Conservation (phyloP, 1,140 invertebrate genomes). For the Monomorium pharaonis region DNA sequence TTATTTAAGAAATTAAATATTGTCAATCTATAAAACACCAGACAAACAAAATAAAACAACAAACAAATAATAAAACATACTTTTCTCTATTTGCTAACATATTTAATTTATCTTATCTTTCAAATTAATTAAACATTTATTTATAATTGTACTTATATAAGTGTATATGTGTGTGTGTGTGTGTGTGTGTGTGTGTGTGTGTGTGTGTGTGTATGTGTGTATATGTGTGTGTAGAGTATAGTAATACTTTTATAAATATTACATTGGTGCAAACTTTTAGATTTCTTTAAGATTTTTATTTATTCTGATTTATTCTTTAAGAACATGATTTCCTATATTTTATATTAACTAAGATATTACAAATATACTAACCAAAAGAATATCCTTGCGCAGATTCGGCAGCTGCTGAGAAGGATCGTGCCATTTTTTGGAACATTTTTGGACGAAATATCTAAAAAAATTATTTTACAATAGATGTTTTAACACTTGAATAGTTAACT, state of each 20-base stretch:
- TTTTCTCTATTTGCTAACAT: neutral
- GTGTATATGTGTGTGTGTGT: neutral
- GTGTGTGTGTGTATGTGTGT: too few relatives aligned
- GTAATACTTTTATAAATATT: too few relatives aligned
- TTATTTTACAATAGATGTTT: constrained; percentile 7
- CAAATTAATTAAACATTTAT: too few relatives aligned
- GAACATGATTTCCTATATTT: too few relatives aligned
- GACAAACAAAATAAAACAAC: neutral
- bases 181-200: too few relatives aligned
- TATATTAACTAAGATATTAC: neutral
- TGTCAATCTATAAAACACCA: too few relatives aligned
- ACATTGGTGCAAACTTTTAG: too few relatives aligned
- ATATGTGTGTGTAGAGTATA: too few relatives aligned
- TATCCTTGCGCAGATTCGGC: constrained; percentile 71
- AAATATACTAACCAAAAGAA: constrained; percentile 78
- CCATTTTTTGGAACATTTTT: constrained; percentile 38
- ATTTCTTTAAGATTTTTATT: neutral
- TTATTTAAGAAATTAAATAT: too few relatives aligned
- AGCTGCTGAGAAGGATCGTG: constrained; percentile 75
- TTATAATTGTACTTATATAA: neutral
- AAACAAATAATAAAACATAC: neutral
- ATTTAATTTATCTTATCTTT: neutral
- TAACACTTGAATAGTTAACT: neutral
- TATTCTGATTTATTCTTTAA: too few relatives aligned
- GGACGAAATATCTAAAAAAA: constrained; percentile 70